phyloP scores from a whole-genome alignment of 2,113 vertebrate species.

The Pseudopodoces humilis region DNA sequence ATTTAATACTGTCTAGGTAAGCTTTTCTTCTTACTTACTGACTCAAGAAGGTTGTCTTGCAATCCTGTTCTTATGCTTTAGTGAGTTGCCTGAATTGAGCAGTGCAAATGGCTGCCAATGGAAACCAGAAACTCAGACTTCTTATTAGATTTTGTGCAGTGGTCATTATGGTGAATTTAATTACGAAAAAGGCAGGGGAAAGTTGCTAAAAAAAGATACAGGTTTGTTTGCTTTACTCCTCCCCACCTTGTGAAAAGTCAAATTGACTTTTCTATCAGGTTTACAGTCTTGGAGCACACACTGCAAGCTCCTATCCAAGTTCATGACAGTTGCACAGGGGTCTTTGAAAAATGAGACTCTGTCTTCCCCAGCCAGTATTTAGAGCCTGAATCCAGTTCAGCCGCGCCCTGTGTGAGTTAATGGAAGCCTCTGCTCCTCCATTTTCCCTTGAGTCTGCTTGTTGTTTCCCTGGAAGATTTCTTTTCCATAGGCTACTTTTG shows the following conservation, averaged over 20 bases:
- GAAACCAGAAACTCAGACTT: conserved; percentile 9
- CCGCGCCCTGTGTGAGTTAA: neutral
- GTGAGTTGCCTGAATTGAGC: neutral
- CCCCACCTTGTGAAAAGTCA: neutral
- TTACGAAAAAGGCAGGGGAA: neutral
- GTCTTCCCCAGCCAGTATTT: neutral
- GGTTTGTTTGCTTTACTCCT: neutral
- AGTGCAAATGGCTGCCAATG: neutral
- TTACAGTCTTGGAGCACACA: neutral
- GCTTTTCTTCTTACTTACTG: conserved; percentile 11
- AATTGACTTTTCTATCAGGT: neutral
- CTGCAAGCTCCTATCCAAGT: neutral
- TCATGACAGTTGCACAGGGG: neutral
- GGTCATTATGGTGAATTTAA: conserved; percentile 21
- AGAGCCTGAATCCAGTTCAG: neutral
- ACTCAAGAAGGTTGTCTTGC: conserved; percentile 1
- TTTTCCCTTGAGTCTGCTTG: neutral
- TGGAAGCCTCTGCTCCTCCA: neutral
- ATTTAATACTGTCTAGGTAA: conserved; percentile 20
- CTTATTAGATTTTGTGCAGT: conserved; percentile 10
- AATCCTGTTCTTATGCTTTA: neutral
- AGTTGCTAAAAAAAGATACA: neutral
- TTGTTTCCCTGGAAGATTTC: neutral
- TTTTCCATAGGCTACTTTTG: neutral
- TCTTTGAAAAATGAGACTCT: neutral